Percentiles rank a stretch among this genome's conserved stretches.
Evolutionary conservation across 2,113 vertebrate species (phyloP).

Genomic region (Sphaerodactylus townsendi): DNA sequence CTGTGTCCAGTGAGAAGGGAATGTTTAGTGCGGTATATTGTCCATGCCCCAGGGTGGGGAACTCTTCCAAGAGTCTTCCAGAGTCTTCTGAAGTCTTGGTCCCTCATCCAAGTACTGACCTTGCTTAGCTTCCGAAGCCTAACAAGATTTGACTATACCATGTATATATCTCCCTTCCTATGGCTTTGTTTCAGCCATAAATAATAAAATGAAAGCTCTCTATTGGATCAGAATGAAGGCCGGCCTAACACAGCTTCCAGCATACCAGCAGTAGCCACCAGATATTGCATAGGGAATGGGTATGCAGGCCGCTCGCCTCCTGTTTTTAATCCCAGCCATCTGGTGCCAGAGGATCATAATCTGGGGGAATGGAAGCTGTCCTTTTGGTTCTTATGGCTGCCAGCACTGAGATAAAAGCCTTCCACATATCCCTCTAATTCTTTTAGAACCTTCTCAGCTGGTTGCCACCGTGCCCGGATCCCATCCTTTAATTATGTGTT

Average conservation of each 20-base stretch:
- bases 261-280: neutral
- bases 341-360: neutral
- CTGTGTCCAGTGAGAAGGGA: too few species aligned
- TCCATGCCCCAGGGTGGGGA: too few species aligned
- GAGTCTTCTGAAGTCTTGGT: too few species aligned
- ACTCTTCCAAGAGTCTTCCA: too few species aligned
- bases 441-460: neutral
- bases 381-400: neutral
- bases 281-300: neutral
- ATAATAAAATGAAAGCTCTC: neutral
- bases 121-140: too few species aligned
- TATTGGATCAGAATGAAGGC: too few species aligned
- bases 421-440: neutral
- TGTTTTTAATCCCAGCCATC: neutral
- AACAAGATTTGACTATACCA: too few species aligned
- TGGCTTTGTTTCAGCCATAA: too few species aligned
- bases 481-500: neutral
- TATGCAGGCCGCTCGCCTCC: neutral
- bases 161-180: too few species aligned
- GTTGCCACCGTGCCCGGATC: neutral
- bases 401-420: neutral
- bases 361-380: neutral
- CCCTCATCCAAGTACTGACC: too few species aligned
- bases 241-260: neutral
- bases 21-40: too few species aligned